Conservation (phyloP, 2,113 vertebrate genomes). For the Hydrochoerus hydrochaeris region DNA sequence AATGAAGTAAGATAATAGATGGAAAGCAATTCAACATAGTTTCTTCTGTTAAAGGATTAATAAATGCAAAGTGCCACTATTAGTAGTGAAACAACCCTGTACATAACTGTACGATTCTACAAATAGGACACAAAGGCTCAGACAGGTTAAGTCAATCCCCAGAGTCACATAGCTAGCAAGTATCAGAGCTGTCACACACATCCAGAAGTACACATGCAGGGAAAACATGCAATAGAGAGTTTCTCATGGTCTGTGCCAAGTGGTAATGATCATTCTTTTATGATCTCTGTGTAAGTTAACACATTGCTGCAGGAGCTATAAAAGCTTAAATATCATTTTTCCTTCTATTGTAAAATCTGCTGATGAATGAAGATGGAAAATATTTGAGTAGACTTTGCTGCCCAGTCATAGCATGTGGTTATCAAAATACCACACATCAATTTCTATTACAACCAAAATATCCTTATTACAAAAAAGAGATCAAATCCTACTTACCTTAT, state of each 20-base stretch:
- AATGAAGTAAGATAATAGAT: conserved; percentile 44
- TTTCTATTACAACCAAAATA: conserved; percentile 45
- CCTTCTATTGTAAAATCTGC: conserved; percentile 40
- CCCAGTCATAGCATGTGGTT: not conserved
- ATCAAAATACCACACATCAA: conserved; percentile 34
- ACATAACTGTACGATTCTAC: conserved; percentile 8
- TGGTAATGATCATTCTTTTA: conserved; percentile 46
- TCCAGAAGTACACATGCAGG: not conserved
- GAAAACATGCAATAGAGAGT: not conserved
- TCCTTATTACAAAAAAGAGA: conserved; percentile 46
- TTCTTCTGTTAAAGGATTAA: conserved; percentile 28
- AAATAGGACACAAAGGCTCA: conserved; percentile 50
- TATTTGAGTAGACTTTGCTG: conserved; percentile 47
- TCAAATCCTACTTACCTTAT: conserved; percentile 47
- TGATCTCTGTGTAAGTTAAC: conserved; percentile 55
- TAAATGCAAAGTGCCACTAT: not conserved
- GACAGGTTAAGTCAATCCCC: not conserved
- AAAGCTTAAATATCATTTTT: not conserved
- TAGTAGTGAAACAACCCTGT: conserved; percentile 38
- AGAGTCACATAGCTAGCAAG: conserved; percentile 44
- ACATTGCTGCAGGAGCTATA: conserved; percentile 50
- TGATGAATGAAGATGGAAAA: conserved; percentile 54
- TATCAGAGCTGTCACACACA: not conserved
- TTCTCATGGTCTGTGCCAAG: not conserved
- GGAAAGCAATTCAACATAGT: conserved; percentile 46